These are phyloP conservation scores for Ophthalmolycus amberensis DNA, from an alignment of 2,113 vertebrate species.

Conservation along the genomic window DNA sequence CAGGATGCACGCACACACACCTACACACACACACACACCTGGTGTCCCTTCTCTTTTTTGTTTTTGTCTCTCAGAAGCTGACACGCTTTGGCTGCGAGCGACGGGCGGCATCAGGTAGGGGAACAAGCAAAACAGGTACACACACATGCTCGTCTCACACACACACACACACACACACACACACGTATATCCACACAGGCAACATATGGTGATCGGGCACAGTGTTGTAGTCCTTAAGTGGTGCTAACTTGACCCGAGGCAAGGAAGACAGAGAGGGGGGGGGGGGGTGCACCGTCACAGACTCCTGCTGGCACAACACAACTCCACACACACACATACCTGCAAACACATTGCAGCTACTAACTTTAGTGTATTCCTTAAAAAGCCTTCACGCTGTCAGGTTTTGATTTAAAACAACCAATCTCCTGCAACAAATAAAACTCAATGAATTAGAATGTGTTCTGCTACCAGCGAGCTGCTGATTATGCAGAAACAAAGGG, in stretches of 20 bases:
- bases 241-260: slow-evolving; percentile 82
- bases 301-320: slow-evolving; percentile 70
- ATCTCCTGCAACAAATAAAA: slow-evolving; percentile 27
- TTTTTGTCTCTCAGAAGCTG: slow-evolving; percentile 79
- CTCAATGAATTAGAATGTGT: slow-evolving; percentile 71
- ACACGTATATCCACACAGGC: slow-evolving; percentile 32
- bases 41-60: slow-evolving; percentile 78
- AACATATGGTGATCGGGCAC: slow-evolving; percentile 78
- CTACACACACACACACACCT: slow-evolving; percentile 56
- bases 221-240: slow-evolving; percentile 80
- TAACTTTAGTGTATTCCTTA: slow-evolving; percentile 54
- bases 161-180: slow-evolving; percentile 11
- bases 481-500: slow-evolving; percentile 75
- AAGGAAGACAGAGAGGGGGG: slow-evolving; percentile 59
- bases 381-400: slow-evolving; percentile 61
- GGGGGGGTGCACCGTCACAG: slow-evolving; percentile 65
- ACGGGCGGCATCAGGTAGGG: slow-evolving; percentile 77
- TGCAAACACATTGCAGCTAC: slow-evolving; percentile 13
- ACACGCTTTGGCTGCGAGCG: slow-evolving; percentile 84
- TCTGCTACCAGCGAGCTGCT: slow-evolving; percentile 69
- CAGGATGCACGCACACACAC: slow-evolving; percentile 49
- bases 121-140: slow-evolving; percentile 64
- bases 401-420: slow-evolving; percentile 63
- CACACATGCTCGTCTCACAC: background rate
- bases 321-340: slow-evolving; percentile 19